Conservation (phyloP, 2,113 vertebrate species). For the Alligator mississippiensis region DNA sequence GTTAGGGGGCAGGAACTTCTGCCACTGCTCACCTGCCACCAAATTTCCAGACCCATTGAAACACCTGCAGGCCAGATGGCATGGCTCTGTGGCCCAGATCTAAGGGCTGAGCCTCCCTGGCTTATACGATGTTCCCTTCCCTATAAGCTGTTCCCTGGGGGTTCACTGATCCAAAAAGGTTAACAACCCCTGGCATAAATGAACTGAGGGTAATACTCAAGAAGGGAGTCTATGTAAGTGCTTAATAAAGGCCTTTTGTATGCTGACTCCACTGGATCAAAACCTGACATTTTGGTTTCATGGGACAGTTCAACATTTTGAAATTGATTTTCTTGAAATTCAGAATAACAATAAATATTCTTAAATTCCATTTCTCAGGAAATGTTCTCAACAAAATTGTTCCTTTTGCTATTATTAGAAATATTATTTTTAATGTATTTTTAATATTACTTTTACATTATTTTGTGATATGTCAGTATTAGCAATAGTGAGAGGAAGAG, state of each 20-base stretch:
- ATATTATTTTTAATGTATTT: background rate
- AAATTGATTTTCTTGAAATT: rapidly evolving
- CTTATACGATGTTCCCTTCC: too few species aligned
- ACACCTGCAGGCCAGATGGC: too few species aligned
- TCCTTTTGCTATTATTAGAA: background rate
- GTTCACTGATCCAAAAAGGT: background rate
- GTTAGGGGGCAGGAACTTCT: too few species aligned
- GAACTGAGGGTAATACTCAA: background rate
- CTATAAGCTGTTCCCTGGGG: background rate
- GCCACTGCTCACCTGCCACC: too few species aligned
- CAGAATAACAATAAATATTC: background rate
- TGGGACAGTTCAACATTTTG: background rate
- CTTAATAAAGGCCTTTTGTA: background rate
- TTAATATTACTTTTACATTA: background rate
- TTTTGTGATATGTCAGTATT: background rate
- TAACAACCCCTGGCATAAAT: background rate
- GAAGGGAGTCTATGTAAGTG: background rate
- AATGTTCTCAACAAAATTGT: background rate
- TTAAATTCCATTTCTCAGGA: background rate
- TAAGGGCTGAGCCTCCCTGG: too few species aligned
- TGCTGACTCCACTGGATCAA: background rate
- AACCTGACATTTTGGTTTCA: background rate
- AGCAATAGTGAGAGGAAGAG: background rate
- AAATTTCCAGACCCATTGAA: too few species aligned
- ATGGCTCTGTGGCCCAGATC: too few species aligned